phyloP scores from a whole-genome alignment of 2,888 invertebrate genomes.

The Bimastos eiseni region DNA sequence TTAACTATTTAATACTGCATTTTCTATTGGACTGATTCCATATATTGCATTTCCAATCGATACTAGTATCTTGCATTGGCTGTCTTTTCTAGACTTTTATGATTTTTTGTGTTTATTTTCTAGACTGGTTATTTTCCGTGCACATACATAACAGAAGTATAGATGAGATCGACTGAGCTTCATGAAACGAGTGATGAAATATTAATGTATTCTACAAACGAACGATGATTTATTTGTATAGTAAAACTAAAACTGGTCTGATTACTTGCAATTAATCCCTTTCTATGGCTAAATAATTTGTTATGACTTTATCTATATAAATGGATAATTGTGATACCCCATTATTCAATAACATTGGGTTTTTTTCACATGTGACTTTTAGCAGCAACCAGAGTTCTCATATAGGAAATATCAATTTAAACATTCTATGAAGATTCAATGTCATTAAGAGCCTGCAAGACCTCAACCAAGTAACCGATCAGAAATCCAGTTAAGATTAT shows the following conservation, averaged over 20 bases:
- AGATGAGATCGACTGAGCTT: conserved; percentile 22
- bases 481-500: not conserved
- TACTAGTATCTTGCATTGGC: not conserved
- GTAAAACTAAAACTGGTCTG: not conserved
- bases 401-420: not conserved
- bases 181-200: not conserved
- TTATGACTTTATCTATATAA: not conserved
- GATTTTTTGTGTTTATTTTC: conserved; percentile 41
- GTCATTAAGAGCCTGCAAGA: not conserved
- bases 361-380: not conserved
- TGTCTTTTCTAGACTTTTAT: not conserved
- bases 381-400: not conserved
- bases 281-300: not conserved
- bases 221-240: not conserved
- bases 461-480: not conserved
- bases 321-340: not conserved
- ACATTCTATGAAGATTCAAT: not conserved
- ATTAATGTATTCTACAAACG: not conserved
- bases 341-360: not conserved
- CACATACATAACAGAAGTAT: conserved; percentile 58
- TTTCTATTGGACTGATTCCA: not conserved
- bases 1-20: too few relatives aligned
- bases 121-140: conserved; percentile 63
- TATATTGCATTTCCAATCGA: not conserved
- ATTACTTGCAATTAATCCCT: not conserved